Evolutionary conservation across 1,140 invertebrate genomes (phyloP), one percentile per base, ranked within the genome.

Genomic region (roundworm (Caenorhabditis elegans)): DNA sequence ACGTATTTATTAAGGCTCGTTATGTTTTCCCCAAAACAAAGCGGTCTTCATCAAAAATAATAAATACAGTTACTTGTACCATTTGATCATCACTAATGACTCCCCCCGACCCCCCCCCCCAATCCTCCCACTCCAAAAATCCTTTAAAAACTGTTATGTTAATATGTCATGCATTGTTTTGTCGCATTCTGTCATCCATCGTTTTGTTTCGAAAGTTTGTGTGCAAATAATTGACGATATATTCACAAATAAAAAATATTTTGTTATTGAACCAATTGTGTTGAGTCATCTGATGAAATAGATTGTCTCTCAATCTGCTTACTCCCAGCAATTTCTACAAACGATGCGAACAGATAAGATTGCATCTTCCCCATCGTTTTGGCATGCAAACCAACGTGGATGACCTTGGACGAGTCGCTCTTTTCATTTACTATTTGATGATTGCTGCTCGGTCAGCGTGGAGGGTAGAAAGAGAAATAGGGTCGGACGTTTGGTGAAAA

Each of bases 291-390:
- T 46, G 70, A 36, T 24, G 34, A 53, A 49, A 43, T 78, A 36
- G 0, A 19, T 6, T 26, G 34, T n/a, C n/a, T n/a, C 47, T 24
- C 34, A 13, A 36, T 78, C 49, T 78, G 36, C 70, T 48, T 47
- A 26, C 39, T 4, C 4, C 5, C n/a, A n/a, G 65, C 26, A n/a
- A 76, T 24, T 24, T 31, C 39, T 36, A 24, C 34, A 75, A 75
- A 75, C 65, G 36, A 75, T 75, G 10, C n/a, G 36, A 76, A 4
- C n/a, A 76, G 70, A 76, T 76, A 46, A 47, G 70, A 76, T 76
- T 43, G 39, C 70, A 60, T 51, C 49, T 51, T 17, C 10, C 22
- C 17, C 17, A 13, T 60, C 28, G 17, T 28, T 6, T 53, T 26
- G n/a, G n/a, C n/a, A n/a, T 24, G 26, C 8, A 53, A 26, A 53